Base-by-base conservation (phyloP, 2,888 invertebrate genomes). In the Caenorhabditis virilis region DNA sequence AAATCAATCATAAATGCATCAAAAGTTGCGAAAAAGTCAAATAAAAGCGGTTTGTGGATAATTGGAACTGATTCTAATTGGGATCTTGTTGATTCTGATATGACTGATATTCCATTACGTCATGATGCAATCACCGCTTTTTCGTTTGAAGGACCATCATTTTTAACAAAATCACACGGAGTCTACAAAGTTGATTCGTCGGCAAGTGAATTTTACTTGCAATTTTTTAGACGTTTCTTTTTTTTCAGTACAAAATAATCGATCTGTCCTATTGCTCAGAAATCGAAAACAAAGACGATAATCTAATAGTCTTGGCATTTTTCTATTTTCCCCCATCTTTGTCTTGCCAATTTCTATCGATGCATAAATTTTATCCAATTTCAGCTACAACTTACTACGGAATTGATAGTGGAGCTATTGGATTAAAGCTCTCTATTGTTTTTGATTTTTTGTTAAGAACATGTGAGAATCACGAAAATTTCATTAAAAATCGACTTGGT, bases 321-420 rank as follows among this genome's bases (percentile, higher is more conserved):
- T 33, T 48, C 11, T 27, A 45, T 27, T 7, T 45, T 9, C 43
- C 43, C n/a, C 27, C 26, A 4, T 2, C 27, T 16, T 16, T 45
- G n/a, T 6, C 43, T 2, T n/a, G 22, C 6, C n/a, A 16, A 15
- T n/a, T 87, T 42, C 76, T 86, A 20, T 74, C 83, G 1, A 84
- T 87, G 41, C 84, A 85, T 69, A 78, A 82, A 4, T 78, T 82
- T 49, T 84, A 85, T 18, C 87, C 86, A 2, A 76, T 87, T 9
- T 85, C 86, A 64, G 84, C 85, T 43, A 86, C 86, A 70, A 87
- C 86, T 0, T 87, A 87, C 77, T 81, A 86, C 67, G 87, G 87
- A n/a, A 73, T 84, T 15, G 87, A 87, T 76, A 86, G 84, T 71
- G 87, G 86, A 16, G 82, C 84, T 23, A 71, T 82, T 18, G 84